Conservation (phyloP, 2,797 vertebrate genomes). For the Acomys russatus region DNA sequence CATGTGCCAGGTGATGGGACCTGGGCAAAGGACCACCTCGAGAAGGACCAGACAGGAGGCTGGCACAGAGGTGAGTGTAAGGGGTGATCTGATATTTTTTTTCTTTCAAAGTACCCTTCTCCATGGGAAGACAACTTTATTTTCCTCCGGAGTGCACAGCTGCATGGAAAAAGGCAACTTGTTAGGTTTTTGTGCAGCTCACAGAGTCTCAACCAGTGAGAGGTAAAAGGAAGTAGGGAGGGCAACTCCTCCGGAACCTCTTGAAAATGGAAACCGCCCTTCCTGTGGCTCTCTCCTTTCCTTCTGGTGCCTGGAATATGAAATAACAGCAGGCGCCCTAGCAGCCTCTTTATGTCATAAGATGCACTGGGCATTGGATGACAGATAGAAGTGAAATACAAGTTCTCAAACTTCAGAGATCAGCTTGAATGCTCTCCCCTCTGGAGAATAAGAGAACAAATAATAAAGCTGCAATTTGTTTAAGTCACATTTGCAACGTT, state of each 20-base stretch:
- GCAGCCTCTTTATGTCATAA: not conserved
- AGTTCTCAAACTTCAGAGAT: not conserved
- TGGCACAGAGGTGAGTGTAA: not conserved
- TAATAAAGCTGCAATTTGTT: not conserved
- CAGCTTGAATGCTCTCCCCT: not conserved
- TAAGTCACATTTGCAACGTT: not conserved
- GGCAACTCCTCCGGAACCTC: not conserved
- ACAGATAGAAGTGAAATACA: not conserved
- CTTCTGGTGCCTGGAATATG: not conserved
- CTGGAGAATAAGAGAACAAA: not conserved
- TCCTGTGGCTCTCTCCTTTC: not conserved
- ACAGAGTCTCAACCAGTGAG: not conserved
- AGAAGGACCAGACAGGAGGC: not conserved
- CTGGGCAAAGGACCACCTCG: not conserved
- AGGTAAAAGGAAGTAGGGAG: not conserved
- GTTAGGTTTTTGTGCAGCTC: not conserved
- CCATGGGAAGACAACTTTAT: not conserved
- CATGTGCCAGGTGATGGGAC: too few relatives aligned
- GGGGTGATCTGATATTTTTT: not conserved
- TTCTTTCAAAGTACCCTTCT: not conserved
- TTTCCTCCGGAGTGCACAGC: not conserved
- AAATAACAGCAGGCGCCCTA: not conserved
- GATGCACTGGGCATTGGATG: not conserved
- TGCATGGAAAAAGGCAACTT: not conserved
- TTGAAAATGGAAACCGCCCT: not conserved